phyloP scores from a whole-genome alignment of 2,888 invertebrate species.

The Drosophila nigricruria region DNA sequence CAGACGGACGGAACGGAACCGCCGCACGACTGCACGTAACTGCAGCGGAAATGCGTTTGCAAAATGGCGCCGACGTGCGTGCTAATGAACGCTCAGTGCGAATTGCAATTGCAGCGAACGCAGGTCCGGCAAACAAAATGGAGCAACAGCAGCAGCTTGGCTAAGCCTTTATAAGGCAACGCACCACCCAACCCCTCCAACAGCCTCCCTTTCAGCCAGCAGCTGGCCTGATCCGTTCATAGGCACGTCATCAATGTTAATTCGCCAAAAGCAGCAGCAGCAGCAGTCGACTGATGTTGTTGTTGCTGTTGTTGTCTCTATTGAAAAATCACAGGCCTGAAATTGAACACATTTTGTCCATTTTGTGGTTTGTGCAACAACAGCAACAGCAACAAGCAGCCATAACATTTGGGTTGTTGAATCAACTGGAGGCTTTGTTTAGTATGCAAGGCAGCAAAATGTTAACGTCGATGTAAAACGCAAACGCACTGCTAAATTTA shows the following conservation, averaged over 20 bases:
- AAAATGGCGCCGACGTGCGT: constrained; percentile 81
- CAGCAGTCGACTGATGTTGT: constrained; percentile 1
- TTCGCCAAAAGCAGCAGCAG: constrained; percentile 47
- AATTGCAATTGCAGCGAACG: constrained; percentile 28
- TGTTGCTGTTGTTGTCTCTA: constrained; percentile 43
- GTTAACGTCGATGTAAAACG: constrained; percentile 75
- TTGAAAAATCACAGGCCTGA: constrained; percentile 79
- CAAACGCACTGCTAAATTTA: constrained; percentile 72
- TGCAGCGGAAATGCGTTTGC: constrained; percentile 79
- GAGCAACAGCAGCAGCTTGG: constrained; percentile 17
- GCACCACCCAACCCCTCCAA: neutral
- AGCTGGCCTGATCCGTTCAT: constrained; percentile 35
- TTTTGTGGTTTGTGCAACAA: constrained; percentile 68
- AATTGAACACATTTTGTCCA: constrained; percentile 81
- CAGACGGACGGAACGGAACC: constrained; percentile 33
- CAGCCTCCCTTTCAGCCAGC: neutral
- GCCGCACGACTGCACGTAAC: constrained; percentile 65
- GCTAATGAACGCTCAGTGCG: constrained; percentile 70
- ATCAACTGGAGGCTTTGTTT: constrained; percentile 60
- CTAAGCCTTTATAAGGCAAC: neutral
- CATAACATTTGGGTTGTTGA: constrained; percentile 46
- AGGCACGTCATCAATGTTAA: constrained; percentile 72
- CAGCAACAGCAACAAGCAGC: constrained; percentile 32
- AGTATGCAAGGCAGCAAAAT: constrained; percentile 76
- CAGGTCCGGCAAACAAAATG: constrained; percentile 59